These are phyloP conservation scores for Zophobas atratus DNA, from an alignment of 1,140 invertebrate species.

Conservation along the genomic window DNA sequence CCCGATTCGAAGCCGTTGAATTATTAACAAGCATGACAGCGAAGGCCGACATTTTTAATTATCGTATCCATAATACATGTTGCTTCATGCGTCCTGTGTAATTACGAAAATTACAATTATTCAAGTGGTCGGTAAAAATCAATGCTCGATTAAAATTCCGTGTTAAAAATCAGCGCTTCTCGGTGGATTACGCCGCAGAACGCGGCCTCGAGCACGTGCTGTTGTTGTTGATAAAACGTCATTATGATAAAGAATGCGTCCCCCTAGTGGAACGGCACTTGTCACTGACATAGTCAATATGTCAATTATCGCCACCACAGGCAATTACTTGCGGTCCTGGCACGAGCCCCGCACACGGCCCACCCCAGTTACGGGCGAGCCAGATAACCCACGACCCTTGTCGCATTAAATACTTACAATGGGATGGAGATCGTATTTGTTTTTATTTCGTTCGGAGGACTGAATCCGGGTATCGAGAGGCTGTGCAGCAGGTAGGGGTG, in stretches of 20 bases:
- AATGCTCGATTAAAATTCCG: no score
- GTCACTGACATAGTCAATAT: constrained; percentile 64
- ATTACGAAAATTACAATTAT: constrained; percentile 28
- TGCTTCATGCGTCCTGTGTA: constrained; percentile 31
- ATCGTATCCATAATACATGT: constrained; percentile 37
- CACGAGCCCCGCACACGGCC: constrained; percentile 54
- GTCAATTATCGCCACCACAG: constrained; percentile 63
- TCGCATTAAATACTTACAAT: constrained; percentile 39
- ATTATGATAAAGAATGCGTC: constrained; percentile 24
- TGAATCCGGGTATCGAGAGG: background rate
- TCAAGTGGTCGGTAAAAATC: constrained; percentile 9
- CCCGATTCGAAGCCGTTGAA: constrained; percentile 26
- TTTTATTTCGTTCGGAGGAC: constrained; percentile 5
- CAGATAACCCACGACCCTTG: constrained; percentile 39
- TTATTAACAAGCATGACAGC: constrained; percentile 39
- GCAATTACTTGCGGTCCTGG: constrained; percentile 61
- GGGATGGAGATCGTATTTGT: constrained; percentile 7
- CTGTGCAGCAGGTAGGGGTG: background rate
- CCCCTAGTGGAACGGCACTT: constrained; percentile 57
- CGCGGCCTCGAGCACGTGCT: constrained; percentile 5
- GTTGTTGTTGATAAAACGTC: constrained; percentile 26
- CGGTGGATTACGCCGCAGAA: background rate
- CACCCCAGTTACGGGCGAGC: constrained; percentile 36
- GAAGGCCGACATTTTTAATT: constrained; percentile 41
- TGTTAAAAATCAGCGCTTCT: background rate